phyloP scores from a whole-genome alignment of 2,888 invertebrate species.

The Leuctra nigra region DNA sequence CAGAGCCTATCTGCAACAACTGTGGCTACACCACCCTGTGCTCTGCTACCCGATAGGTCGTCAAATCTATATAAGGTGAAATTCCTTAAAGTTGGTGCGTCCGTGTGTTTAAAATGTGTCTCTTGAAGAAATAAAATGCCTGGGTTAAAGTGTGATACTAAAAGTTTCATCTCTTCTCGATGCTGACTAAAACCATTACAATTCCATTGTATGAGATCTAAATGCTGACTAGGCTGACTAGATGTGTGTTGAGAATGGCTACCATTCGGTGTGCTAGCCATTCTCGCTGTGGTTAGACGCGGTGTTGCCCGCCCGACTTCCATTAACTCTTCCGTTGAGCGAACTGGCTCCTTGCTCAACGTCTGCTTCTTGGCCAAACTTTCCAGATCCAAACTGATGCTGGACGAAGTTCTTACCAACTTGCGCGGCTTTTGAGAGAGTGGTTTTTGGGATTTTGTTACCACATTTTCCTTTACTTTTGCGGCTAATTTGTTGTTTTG shows the following conservation, averaged over 20 bases:
- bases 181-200: not conserved
- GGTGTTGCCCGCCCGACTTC: too few species aligned
- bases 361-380: not conserved
- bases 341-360: too few species aligned
- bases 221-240: too few species aligned
- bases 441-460: not conserved
- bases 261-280: too few species aligned
- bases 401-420: too few species aligned
- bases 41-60: not conserved
- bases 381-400: too few species aligned
- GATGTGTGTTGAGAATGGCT: too few species aligned
- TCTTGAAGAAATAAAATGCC: not conserved
- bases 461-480: not conserved
- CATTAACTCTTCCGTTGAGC: too few species aligned
- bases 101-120: not conserved
- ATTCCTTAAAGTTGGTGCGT: not conserved
- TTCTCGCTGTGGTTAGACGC: too few species aligned
- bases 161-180: not conserved
- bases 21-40: not conserved
- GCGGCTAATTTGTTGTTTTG: not conserved
- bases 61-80: not conserved
- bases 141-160: not conserved
- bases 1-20: not conserved
- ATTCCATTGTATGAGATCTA: not conserved
- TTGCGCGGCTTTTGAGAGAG: not conserved